Base-by-base conservation (phyloP, 2,888 invertebrate genomes). In the Apamea anceps region DNA sequence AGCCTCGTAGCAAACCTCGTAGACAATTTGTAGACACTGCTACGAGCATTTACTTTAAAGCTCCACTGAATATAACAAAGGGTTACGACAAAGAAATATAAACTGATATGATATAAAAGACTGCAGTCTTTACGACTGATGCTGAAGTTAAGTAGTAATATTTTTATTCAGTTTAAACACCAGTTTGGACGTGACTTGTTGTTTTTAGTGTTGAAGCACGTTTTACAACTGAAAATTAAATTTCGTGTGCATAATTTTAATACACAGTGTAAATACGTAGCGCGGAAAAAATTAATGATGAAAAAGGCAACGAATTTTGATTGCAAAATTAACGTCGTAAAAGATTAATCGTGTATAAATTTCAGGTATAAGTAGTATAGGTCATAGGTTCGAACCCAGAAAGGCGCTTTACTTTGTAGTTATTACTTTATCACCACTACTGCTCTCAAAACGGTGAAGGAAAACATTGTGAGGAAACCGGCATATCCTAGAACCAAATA, bases 11-110 rank as follows among this genome's bases (percentile, higher is more conserved):
- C 72, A 72, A 72, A 72, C 91, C 89, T 90, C 89, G 90, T 92
- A 92, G 91, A 92, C 90, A 90, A 90, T 90, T 91, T 88, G 91
- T 92, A 92, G 91, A 87, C 86, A 80, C 75, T 87, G 88, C 91
- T 92, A 91, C 91, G 88, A 91, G 80, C 85, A 80, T 87, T 86
- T 85, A 85, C 84, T 89, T 89, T 84, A 83, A 85, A 88, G 82
- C 87, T 89, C 72, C 82, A 84, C 81, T 84, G 81, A 85, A 86
- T 86, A 81, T 76, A 86, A 89, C 91, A 89, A 91, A 89, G 82
- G 86, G 84, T 87, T 81, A 83, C 80, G 83, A 85, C 82, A 68
- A 81, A 88, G 81, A 86, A 88, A 86, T 87, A 88, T 84, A 87
- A 82, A 83, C 85, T 87, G 79, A 87, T 91, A 84, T 86, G 84